A percentile compares a stretch with the other conserved stretches of the same genome.
These are phyloP conservation scores for Spodoptera littoralis DNA, from an alignment of 2,888 invertebrate species.

Conservation along the genomic window DNA sequence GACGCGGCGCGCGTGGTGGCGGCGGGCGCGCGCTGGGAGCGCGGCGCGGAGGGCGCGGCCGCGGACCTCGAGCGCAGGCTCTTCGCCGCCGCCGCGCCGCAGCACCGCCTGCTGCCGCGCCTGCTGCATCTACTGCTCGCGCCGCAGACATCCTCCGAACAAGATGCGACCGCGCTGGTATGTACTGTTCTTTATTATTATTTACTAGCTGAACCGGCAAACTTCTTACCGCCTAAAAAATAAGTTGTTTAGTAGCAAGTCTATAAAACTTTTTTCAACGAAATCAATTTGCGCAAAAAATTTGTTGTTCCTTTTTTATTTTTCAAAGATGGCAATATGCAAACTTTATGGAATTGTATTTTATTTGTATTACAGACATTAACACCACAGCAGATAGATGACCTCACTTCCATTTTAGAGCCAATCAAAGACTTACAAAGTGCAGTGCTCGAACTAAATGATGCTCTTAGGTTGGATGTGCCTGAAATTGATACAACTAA, in stretches of 20 bases:
- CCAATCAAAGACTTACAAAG: slow-evolving; percentile 89
- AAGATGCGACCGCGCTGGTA: slow-evolving; percentile 42
- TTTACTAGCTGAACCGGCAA: no score
- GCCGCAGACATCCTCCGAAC: slow-evolving; percentile 43
- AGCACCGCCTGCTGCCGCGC: slow-evolving; percentile 84
- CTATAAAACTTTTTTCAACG: no score
- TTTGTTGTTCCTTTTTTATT: no score
- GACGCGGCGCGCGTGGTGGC: slow-evolving; percentile 79
- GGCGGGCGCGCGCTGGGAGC: slow-evolving; percentile 83
- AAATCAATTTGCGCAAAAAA: no score
- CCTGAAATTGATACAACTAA: slow-evolving; percentile 78
- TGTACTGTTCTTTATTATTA: neutral
- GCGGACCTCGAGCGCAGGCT: slow-evolving; percentile 78
- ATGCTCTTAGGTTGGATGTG: slow-evolving; percentile 81
- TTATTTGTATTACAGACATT: slow-evolving; percentile 69
- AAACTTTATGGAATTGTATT: neutral
- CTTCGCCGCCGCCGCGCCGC: slow-evolving; percentile 81
- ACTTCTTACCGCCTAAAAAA: no score
- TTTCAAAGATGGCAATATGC: no score
- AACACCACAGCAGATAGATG: slow-evolving; percentile 89
- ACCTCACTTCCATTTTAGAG: slow-evolving; percentile 89
- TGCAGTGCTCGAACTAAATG: slow-evolving; percentile 84
- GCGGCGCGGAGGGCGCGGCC: slow-evolving; percentile 69
- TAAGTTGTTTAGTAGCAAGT: no score
- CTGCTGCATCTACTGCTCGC: slow-evolving; percentile 79